Base-by-base conservation (phyloP, 64 coral and sea anemone species). In the Montipora efflorescens region DNA sequence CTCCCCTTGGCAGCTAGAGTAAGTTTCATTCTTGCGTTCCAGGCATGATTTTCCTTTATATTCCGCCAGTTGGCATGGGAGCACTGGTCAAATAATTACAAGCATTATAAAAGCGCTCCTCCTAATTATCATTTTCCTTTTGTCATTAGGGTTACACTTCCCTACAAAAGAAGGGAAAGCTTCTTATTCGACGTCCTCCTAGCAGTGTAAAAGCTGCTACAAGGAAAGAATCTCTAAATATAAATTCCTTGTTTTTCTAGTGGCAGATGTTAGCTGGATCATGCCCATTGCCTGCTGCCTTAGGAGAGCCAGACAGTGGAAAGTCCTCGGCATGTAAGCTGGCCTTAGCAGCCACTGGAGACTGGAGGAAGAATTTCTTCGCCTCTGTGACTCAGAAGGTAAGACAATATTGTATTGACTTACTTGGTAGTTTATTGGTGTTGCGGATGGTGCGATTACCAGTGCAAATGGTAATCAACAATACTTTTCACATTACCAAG, bases 231-330 rank as follows among this genome's bases (percentile, higher is more conserved):
- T 18, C 18, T n/a, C 13, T 5, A 22, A 74, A 22, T 22, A n/a
- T 74, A 74, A 74, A 22, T 82, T 82, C 52, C 22, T 59, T 82
- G n/a, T 22, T 55, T 82, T 82, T 22, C 50, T 50, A 82, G 79
- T 82, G 79, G 79, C 79, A 82, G 59, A 82, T 28, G 18, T 53
- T 82, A 25, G 79, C 79, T 82, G 79, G 79, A 59, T 82, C 79
- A 59, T 82, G 79, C 79, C 79, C 79, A 18, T 59, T 82, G 59
- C 79, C 79, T 58, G 79, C 79, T 13, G 50, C 79, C n/a, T 53
- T 82, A 59, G 79, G 55, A 59, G 79, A 82, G 28, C 79, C 79
- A 82, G 79, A 82, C 28, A 82, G 79, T 82, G 79, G 79, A 59
- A 82, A 82, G n/a, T 36, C 36, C 36, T 36, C 36, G 36, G 36